These are phyloP conservation scores for Ornithoptera priamus DNA, from an alignment of 2,888 invertebrate genomes.

Conservation along the genomic window DNA sequence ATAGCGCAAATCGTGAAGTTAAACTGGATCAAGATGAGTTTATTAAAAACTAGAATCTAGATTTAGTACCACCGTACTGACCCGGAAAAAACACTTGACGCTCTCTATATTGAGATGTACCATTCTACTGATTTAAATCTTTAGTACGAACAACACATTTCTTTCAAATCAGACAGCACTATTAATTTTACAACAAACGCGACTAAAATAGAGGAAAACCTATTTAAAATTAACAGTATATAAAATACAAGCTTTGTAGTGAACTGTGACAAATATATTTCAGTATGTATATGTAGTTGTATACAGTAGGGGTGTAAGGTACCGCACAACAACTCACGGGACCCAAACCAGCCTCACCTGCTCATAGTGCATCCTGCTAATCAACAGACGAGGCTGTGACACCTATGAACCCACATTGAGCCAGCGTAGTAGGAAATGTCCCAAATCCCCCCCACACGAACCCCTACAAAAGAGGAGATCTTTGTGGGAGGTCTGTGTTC, in stretches of 20 bases:
- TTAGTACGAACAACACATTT: neutral
- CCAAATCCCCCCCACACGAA: no score
- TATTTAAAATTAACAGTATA: neutral
- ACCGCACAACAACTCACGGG: no score
- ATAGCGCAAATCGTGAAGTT: neutral
- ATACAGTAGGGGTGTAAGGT: no score
- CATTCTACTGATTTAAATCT: neutral
- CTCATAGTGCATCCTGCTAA: no score
- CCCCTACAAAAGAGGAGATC: no score
- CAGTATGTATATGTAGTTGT: neutral
- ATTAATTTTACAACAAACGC: neutral
- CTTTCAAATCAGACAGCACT: neutral
- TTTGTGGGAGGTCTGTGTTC: no score
- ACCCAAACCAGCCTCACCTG: no score
- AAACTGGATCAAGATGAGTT: slow-evolving; percentile 13
- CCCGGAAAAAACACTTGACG: slow-evolving; percentile 8
- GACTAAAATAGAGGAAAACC: neutral
- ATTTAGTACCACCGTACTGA: slow-evolving; percentile 12
- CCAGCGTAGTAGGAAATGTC: no score
- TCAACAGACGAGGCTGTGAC: no score
- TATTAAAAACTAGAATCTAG: slow-evolving; percentile 16
- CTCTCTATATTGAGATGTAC: slow-evolving; percentile 2
- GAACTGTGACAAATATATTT: neutral
- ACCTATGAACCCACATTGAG: no score
- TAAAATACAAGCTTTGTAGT: neutral